Percentiles rank a stretch among this genome's conserved stretches.
Conservation (phyloP, 2,888 invertebrate species). For the Julus scanicus region DNA sequence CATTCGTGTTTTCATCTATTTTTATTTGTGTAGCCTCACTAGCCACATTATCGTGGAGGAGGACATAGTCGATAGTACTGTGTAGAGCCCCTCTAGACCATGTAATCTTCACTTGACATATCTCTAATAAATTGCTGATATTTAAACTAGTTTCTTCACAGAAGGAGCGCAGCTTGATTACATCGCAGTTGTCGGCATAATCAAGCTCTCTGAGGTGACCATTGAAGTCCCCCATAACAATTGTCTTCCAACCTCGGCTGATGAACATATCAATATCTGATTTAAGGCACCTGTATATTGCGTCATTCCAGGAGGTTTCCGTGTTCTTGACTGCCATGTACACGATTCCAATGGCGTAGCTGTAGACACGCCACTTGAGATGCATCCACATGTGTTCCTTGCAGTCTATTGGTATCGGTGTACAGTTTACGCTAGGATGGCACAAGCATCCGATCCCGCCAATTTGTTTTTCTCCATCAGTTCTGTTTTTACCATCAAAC, state of each 20-base stretch:
- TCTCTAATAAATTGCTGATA: background rate
- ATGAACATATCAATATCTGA: background rate
- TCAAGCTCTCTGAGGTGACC: background rate
- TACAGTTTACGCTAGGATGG: background rate
- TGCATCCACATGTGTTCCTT: background rate
- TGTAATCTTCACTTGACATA: background rate
- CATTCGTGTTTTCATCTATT: background rate
- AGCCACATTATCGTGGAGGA: background rate
- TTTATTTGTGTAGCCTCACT: background rate
- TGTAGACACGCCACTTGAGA: background rate
- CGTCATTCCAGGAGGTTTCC: background rate
- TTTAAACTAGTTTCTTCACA: background rate
- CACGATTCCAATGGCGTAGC: background rate
- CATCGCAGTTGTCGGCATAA: background rate
- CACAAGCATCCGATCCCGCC: background rate
- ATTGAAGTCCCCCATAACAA: background rate
- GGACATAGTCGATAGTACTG: background rate
- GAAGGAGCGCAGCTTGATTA: background rate
- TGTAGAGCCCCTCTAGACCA: background rate
- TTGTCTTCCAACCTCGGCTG: background rate
- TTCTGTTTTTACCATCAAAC: too few relatives aligned
- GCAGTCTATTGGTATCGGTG: fast-evolving
- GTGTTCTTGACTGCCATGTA: background rate
- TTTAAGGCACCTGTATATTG: background rate
- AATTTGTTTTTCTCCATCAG: background rate